phyloP scores from a whole-genome alignment of 2,888 invertebrate genomes.

The Luperina nickerlii region DNA sequence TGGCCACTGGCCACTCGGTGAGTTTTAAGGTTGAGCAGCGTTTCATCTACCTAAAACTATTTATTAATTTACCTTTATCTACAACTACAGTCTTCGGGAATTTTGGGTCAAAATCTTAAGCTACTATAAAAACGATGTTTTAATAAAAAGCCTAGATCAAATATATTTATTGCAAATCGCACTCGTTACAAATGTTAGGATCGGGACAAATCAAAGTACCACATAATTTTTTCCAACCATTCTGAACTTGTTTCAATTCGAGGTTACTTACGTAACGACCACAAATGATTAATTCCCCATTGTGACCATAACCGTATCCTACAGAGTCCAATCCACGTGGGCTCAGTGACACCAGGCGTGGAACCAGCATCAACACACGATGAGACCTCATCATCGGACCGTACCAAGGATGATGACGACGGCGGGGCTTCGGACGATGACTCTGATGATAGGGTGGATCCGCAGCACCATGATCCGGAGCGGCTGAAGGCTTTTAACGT shows the following conservation, averaged over 20 bases:
- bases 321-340: conserved; percentile 93
- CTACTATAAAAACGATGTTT: background rate
- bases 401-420: conserved; percentile 95
- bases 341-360: conserved; percentile 86
- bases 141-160: background rate
- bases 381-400: conserved; percentile 96
- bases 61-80: background rate
- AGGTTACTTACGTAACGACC: background rate
- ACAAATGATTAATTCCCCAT: background rate
- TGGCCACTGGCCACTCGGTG: conserved; percentile 93
- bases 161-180: background rate
- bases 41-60: conserved; percentile 74
- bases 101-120: background rate
- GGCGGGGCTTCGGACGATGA: conserved; percentile 94
- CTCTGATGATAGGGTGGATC: conserved; percentile 97
- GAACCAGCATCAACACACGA: conserved; percentile 93
- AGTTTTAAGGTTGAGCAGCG: conserved; percentile 90
- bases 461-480: conserved; percentile 97
- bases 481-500: conserved; percentile 98
- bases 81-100: background rate
- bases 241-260: background rate
- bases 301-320: conserved; percentile 51
- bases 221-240: background rate
- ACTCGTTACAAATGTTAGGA: background rate
- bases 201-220: too few species aligned